Base-by-base conservation (phyloP, 2,113 vertebrate genomes). In the Hippocampus mohnikei region DNA sequence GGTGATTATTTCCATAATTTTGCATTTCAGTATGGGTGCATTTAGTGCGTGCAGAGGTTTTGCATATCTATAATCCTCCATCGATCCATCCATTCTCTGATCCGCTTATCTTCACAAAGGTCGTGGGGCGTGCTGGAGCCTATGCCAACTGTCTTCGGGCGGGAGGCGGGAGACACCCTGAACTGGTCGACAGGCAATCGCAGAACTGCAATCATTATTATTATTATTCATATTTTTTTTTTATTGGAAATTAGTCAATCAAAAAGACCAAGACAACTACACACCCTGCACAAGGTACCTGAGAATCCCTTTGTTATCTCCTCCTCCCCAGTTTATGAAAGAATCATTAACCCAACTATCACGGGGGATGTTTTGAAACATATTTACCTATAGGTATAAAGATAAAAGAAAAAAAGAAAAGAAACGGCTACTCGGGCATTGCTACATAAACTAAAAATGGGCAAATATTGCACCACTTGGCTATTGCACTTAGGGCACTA, bases 231-330 rank as follows among this genome's bases (percentile, higher is more conserved):
- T 52, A 21, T 52, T 21, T 52, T 55, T 55, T 23, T 11, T 23
- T 23, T 55, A 11, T 55, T 55, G 21, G 23, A 61, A 23, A 23
- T 3, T 65, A 65, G 41, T 2, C 3, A 10, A n/a, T 41, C 2
- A 46, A 65, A 65, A 16, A 46, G n/a, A 8, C 11, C 3, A 3
- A 46, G 13, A 23, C n/a, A 0, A 18, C 18, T 41, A 77, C 29
- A 16, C 78, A 44, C 46, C 42, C 46, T 58, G 44, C 15, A 65
- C 42, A 60, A 5, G 37, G 5, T n/a, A 66, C 44, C 12, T 20
- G 9, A 75, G 23, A 65, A 60, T 67, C 37, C 41, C 15, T 79
- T 46, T 66, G 62, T 74, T 42, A 8, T 69, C 70, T 71, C 42
- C 44, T 18, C 61, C 69, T 67, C 67, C 5, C 64, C 67, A 59